These are phyloP conservation scores for Channa striata DNA, from an alignment of 2,797 vertebrate genomes.

Conservation along the genomic window DNA sequence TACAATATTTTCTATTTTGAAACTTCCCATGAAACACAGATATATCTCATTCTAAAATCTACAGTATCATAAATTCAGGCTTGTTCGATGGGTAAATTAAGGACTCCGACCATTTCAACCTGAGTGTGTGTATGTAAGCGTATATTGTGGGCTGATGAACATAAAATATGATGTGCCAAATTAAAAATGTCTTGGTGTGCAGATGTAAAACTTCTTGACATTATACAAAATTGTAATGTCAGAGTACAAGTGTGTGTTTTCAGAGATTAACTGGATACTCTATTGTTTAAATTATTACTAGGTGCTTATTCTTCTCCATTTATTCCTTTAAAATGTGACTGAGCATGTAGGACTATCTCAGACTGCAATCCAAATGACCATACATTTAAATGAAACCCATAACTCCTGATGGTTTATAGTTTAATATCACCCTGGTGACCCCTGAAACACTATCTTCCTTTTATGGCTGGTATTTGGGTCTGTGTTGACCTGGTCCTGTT, in stretches of 20 bases:
- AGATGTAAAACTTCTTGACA: not conserved
- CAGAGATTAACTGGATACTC: conserved; percentile 1
- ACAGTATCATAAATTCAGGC: conserved; percentile 1
- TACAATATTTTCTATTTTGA: not conserved
- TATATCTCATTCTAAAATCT: not conserved
- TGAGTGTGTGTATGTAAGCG: not conserved
- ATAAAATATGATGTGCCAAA: conserved; percentile 71
- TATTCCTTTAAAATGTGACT: conserved; percentile 8
- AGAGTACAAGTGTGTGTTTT: conserved; percentile 19
- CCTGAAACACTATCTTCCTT: conserved; percentile 15
- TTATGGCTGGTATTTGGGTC: conserved; percentile 20
- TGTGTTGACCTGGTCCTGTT: conserved; percentile 17
- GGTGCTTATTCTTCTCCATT: conserved; percentile 8
- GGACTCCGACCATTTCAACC: conserved; percentile 6
- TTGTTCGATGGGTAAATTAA: conserved; percentile 1
- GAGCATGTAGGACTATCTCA: not conserved
- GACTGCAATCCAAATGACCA: conserved; percentile 1
- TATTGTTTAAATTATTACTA: conserved; percentile 19
- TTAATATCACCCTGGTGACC: not conserved
- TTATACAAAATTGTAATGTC: conserved; percentile 11
- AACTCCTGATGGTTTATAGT: conserved; percentile 7
- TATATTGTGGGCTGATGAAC: conserved; percentile 31
- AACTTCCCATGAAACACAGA: not conserved
- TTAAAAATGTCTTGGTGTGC: conserved; percentile 4
- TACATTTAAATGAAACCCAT: not conserved